Evolutionary conservation across 1,140 invertebrate genomes (phyloP).

Genomic region (Drosophila nebulosa): DNA sequence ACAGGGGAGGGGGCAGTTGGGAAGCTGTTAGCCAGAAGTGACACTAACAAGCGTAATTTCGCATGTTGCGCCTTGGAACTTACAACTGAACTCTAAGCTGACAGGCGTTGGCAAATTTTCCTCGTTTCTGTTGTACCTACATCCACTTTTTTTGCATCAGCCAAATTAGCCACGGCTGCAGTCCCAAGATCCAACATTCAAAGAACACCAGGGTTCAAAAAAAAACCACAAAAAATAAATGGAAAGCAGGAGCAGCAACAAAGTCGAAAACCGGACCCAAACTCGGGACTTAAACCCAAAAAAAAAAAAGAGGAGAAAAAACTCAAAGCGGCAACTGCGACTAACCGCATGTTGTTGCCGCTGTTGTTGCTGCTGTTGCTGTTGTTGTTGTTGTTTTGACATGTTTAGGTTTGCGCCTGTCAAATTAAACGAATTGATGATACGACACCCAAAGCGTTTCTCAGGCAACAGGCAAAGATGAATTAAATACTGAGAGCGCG

Average conservation of each 20-base stretch:
- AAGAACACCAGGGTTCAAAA: slow-evolving; percentile 1
- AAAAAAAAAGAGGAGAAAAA: slow-evolving; percentile 1
- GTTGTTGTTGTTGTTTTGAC: slow-evolving; percentile 78
- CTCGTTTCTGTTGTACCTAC: slow-evolving; percentile 20
- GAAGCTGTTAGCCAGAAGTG: slow-evolving; percentile 71
- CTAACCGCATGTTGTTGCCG: slow-evolving; percentile 64
- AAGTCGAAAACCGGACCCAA: slow-evolving; percentile 40
- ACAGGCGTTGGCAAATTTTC: slow-evolving; percentile 80
- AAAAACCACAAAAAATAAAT: slow-evolving; percentile 11
- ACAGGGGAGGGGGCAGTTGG: not conserved
- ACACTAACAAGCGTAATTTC: slow-evolving; percentile 80
- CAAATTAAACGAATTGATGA: slow-evolving; percentile 82
- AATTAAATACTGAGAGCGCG: slow-evolving; percentile 74
- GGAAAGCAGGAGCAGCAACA: slow-evolving; percentile 14
- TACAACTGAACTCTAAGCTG: slow-evolving; percentile 67
- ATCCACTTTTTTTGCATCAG: slow-evolving; percentile 13
- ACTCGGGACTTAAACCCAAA: slow-evolving; percentile 18
- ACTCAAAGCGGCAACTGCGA: slow-evolving; percentile 54
- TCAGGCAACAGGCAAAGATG: slow-evolving; percentile 74
- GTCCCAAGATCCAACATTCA: slow-evolving; percentile 2
- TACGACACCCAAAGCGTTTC: slow-evolving; percentile 81
- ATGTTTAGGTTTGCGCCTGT: slow-evolving; percentile 81
- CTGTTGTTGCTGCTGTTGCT: slow-evolving; percentile 27
- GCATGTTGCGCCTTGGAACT: slow-evolving; percentile 58
- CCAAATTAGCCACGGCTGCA: slow-evolving; percentile 71